These are phyloP conservation scores for Sinhomidia bicolor DNA, from an alignment of 2,888 invertebrate species.

Conservation along the genomic window DNA sequence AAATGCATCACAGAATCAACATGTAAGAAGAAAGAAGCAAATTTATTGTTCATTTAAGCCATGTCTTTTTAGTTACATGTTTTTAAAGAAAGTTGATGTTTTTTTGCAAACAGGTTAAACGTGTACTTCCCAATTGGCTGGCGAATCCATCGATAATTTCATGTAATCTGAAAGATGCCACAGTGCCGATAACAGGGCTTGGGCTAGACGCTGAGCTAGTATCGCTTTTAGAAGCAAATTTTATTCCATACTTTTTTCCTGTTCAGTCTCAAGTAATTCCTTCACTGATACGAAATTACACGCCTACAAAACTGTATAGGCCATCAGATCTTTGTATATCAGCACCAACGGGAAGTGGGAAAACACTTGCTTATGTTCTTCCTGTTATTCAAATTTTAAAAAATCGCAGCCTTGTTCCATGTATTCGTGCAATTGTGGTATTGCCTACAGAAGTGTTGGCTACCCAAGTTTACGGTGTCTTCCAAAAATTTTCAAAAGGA, in stretches of 20 bases:
- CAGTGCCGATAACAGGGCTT: slow-evolving; percentile 84
- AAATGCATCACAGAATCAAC: slow-evolving; percentile 82
- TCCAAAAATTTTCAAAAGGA: slow-evolving; percentile 85
- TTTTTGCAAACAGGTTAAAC: slow-evolving; percentile 83
- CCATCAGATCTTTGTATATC: slow-evolving; percentile 94
- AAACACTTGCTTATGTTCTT: slow-evolving; percentile 84
- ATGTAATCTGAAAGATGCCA: slow-evolving; percentile 86
- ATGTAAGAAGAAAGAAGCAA: slow-evolving; percentile 78
- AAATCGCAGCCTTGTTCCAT: slow-evolving; percentile 66
- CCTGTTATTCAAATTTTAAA: slow-evolving; percentile 82
- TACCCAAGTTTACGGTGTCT: slow-evolving; percentile 76
- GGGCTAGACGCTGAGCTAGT: slow-evolving; percentile 87
- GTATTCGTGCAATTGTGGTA: slow-evolving; percentile 77
- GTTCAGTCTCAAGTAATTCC: slow-evolving; percentile 91
- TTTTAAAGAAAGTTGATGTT: no score
- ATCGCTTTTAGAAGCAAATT: slow-evolving; percentile 86
- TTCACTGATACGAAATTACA: slow-evolving; percentile 86
- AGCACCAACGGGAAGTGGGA: slow-evolving; percentile 83
- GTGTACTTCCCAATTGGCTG: slow-evolving; percentile 94
- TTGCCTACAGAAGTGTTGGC: slow-evolving; percentile 79
- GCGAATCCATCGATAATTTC: slow-evolving; percentile 90
- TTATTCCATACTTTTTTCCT: slow-evolving; percentile 91
- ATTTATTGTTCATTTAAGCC: not conserved
- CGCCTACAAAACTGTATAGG: slow-evolving; percentile 85
- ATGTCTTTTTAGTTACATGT: slow-evolving; percentile 20